phyloP scores from a whole-genome alignment of 2,888 invertebrate genomes.

The Villa cingulata region DNA sequence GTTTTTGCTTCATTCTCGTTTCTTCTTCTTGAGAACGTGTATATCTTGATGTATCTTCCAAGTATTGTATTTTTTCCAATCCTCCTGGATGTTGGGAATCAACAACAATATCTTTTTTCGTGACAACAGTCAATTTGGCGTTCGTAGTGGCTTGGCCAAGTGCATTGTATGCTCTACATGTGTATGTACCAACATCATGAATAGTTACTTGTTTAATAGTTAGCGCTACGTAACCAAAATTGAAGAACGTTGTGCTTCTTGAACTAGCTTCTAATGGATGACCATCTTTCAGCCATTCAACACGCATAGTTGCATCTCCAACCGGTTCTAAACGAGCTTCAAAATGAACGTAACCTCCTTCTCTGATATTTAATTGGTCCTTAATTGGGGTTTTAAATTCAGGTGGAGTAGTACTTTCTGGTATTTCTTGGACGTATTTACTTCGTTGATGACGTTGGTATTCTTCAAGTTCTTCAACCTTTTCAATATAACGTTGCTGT shows the following conservation, averaged over 20 bases:
- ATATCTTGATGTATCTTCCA: slow-evolving; percentile 71
- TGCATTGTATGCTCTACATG: slow-evolving; percentile 76
- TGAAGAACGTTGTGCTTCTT: slow-evolving; percentile 83
- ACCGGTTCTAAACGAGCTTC: slow-evolving; percentile 89
- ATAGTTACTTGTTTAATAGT: slow-evolving; percentile 83
- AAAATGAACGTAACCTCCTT: slow-evolving; percentile 90
- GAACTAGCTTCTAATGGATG: slow-evolving; percentile 84
- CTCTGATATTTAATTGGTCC: slow-evolving; percentile 72
- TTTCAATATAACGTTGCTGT: slow-evolving; percentile 81
- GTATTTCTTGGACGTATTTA: slow-evolving; percentile 64
- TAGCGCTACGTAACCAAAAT: slow-evolving; percentile 88
- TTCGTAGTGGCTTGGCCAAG: slow-evolving; percentile 73
- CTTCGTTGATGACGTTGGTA: slow-evolving; percentile 66
- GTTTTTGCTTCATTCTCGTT: slow-evolving; percentile 61
- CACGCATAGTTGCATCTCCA: slow-evolving; percentile 76
- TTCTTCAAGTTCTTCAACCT: slow-evolving; percentile 81
- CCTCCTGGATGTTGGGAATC: slow-evolving; percentile 89
- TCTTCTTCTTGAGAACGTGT: slow-evolving; percentile 55
- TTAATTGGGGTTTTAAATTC: slow-evolving; percentile 82
- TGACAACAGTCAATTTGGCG: slow-evolving; percentile 70
- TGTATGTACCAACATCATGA: slow-evolving; percentile 80
- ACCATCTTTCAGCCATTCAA: slow-evolving; percentile 89
- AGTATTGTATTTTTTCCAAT: slow-evolving; percentile 75
- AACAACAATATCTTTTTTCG: slow-evolving; percentile 71
- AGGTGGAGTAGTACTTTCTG: slow-evolving; percentile 66